phyloP scores from a whole-genome alignment of 2,888 invertebrate species.

The Pycnomerus fuliginosus region DNA sequence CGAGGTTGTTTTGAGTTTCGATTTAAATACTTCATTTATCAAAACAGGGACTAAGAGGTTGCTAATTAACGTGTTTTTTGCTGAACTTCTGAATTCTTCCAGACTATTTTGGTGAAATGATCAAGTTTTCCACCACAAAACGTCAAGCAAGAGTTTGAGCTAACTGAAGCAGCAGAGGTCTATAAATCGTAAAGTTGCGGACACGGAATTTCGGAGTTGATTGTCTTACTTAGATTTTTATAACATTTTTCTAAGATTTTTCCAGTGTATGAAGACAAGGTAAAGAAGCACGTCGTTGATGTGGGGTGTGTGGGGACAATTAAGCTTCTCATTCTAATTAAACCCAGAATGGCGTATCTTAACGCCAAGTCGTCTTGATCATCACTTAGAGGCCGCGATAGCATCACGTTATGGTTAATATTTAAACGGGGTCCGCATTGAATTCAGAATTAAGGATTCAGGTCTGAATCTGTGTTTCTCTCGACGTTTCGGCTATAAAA shows the following conservation, averaged over 20 bases:
- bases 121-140: too few relatives aligned
- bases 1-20: too few relatives aligned
- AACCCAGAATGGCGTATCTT: conserved; percentile 46
- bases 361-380: conserved; percentile 42
- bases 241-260: conserved; percentile 1
- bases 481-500: too few relatives aligned
- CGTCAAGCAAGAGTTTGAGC: too few relatives aligned
- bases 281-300: conserved; percentile 28
- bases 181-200: too few relatives aligned
- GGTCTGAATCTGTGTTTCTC: conserved; percentile 7
- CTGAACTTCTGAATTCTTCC: too few relatives aligned
- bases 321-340: conserved; percentile 51
- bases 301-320: conserved; percentile 39
- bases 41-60: too few relatives aligned
- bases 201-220: not conserved
- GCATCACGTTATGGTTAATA: conserved; percentile 39
- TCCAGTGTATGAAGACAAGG: conserved; percentile 1
- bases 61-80: too few relatives aligned
- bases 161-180: too few relatives aligned
- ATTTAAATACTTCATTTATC: too few relatives aligned
- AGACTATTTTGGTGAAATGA: too few relatives aligned
- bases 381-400: conserved; percentile 42
- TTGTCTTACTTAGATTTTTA: not conserved
- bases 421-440: conserved; percentile 47
- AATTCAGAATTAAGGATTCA: conserved; percentile 46